Percentiles rank a stretch among this genome's conserved stretches.
phyloP scores from a whole-genome alignment of 2,797 vertebrate genomes.

The Apodemus agrarius region DNA sequence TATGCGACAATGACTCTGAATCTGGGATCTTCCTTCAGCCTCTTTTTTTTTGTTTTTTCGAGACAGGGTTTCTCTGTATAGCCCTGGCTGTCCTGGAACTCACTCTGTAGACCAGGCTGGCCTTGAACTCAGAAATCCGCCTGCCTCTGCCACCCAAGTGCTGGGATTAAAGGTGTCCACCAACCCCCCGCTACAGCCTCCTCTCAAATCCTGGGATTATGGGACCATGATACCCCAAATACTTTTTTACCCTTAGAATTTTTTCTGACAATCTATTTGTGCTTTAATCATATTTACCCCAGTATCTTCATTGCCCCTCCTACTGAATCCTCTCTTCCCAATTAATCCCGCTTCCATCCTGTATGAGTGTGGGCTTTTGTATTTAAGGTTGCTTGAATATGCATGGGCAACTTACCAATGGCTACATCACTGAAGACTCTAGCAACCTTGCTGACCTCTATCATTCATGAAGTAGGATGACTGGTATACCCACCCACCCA shows the following conservation, averaged over 20 bases:
- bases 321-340: background rate
- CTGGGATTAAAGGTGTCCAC: too few species aligned
- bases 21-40: background rate
- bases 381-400: background rate
- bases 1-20: background rate
- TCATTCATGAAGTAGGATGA: background rate
- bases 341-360: background rate
- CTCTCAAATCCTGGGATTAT: background rate
- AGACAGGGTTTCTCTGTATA: too few species aligned
- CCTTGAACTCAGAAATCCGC: too few species aligned
- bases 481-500: background rate
- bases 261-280: background rate
- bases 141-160: too few species aligned
- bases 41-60: too few species aligned
- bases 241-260: background rate
- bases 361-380: background rate
- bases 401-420: background rate
- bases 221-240: background rate
- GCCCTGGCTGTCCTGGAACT: too few species aligned
- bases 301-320: background rate
- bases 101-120: too few species aligned
- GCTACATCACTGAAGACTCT: background rate
- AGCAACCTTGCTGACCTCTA: background rate
- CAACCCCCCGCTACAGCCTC: too few species aligned
- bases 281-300: background rate